Percentiles rank a stretch among this genome's conserved stretches.
phyloP scores from a whole-genome alignment of 2,797 vertebrate genomes.

The Phalloptychus januarius region DNA sequence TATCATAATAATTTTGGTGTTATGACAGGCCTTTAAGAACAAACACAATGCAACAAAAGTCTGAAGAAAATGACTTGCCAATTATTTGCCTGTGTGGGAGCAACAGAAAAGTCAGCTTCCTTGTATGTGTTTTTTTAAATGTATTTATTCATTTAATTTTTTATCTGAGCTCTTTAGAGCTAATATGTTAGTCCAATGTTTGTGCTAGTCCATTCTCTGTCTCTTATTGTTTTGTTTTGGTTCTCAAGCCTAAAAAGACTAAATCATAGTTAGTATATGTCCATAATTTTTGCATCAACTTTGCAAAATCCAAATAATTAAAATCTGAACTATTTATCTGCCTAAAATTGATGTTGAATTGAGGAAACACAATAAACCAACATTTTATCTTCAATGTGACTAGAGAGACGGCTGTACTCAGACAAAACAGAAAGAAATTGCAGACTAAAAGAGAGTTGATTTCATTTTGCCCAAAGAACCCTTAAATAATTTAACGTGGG shows the following conservation, averaged over 20 bases:
- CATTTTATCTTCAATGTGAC: background rate
- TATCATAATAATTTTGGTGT: background rate
- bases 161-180: background rate
- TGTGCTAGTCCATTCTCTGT: background rate
- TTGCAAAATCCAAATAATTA: background rate
- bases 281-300: background rate
- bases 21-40: background rate
- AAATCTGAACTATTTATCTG: background rate
- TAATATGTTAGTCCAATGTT: background rate
- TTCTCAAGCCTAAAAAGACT: slow-evolving; percentile 15
- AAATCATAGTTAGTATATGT: background rate
- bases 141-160: background rate
- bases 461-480: slow-evolving; percentile 60
- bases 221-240: background rate
- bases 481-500: slow-evolving; percentile 73
- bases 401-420: slow-evolving; percentile 8
- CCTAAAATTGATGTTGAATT: background rate
- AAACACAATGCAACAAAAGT: background rate
- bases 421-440: slow-evolving; percentile 28
- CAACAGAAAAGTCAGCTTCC: background rate
- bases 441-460: slow-evolving; percentile 55
- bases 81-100: background rate
- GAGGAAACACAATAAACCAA: background rate
- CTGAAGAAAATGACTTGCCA: background rate
- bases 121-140: background rate